Conservation (phyloP, 2,888 invertebrate genomes). For the Synergus laeviventris region DNA sequence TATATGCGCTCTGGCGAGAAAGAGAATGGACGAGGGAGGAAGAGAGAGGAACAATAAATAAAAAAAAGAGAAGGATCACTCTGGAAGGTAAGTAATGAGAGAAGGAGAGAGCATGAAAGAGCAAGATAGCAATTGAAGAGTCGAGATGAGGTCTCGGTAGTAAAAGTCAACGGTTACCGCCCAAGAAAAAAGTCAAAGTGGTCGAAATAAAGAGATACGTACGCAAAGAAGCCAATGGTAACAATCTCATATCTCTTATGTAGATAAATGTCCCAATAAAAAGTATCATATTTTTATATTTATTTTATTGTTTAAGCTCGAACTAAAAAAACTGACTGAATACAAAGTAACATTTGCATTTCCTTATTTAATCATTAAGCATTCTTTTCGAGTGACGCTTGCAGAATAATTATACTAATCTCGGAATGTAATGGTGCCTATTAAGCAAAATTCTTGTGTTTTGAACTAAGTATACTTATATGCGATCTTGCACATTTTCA, state of each 20-base stretch:
- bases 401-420: conserved; percentile 24
- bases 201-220: conserved; percentile 68
- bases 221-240: conserved; percentile 61
- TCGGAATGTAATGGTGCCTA: conserved; percentile 16
- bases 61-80: conserved; percentile 42
- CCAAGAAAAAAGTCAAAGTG: conserved; percentile 69
- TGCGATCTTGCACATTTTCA: conserved; percentile 34
- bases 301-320: background rate
- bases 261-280: background rate
- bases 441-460: conserved; percentile 35
- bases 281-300: background rate
- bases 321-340: background rate
- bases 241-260: background rate
- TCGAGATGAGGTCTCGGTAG: conserved; percentile 62
- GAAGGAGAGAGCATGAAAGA: conserved; percentile 45
- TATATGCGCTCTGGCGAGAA: conserved; percentile 50
- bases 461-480: conserved; percentile 35
- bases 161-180: conserved; percentile 68
- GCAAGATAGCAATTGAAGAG: conserved; percentile 43
- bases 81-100: conserved; percentile 52
- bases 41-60: conserved; percentile 18
- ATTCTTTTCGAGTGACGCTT: conserved; percentile 17
- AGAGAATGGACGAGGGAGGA: conserved; percentile 40
- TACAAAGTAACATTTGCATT: conserved; percentile 22
- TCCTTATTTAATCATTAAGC: conserved; percentile 8